Conservation (phyloP, 2,797 vertebrate genomes). For the Manis pentadactyla region DNA sequence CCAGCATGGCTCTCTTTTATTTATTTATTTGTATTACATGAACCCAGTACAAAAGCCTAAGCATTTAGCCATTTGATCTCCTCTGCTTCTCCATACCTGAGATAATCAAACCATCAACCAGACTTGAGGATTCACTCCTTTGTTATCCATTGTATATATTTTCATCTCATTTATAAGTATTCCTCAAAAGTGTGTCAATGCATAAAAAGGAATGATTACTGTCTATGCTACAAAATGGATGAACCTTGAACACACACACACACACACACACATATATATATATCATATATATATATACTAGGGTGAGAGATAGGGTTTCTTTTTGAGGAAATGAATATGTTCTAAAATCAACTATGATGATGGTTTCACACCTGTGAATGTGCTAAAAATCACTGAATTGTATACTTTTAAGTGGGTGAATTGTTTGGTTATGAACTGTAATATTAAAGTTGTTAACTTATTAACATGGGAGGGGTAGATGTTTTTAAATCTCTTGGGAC, state of each 20-base stretch:
- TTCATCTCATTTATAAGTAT: neutral
- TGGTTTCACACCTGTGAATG: neutral
- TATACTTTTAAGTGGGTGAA: conserved; percentile 8
- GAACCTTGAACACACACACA: neutral
- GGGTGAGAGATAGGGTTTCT: neutral
- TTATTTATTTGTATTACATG: neutral
- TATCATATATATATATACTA: too few relatives aligned
- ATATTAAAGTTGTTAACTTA: neutral
- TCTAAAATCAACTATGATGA: conserved; percentile 9
- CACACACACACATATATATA: too few relatives aligned
- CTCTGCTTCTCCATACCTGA: neutral
- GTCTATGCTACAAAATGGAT: neutral
- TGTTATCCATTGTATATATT: neutral
- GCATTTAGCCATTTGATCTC: neutral
- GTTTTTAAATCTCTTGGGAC: neutral
- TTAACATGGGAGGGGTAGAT: neutral
- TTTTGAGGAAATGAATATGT: conserved; percentile 13
- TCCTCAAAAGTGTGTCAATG: neutral
- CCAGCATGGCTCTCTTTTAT: neutral
- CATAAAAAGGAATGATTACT: neutral
- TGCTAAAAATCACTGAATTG: neutral
- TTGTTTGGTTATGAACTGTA: neutral
- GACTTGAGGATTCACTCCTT: neutral
- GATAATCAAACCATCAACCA: neutral
- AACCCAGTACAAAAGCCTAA: neutral